phyloP scores from a whole-genome alignment of 1,140 invertebrate species.

The Drosophila pectinifera region DNA sequence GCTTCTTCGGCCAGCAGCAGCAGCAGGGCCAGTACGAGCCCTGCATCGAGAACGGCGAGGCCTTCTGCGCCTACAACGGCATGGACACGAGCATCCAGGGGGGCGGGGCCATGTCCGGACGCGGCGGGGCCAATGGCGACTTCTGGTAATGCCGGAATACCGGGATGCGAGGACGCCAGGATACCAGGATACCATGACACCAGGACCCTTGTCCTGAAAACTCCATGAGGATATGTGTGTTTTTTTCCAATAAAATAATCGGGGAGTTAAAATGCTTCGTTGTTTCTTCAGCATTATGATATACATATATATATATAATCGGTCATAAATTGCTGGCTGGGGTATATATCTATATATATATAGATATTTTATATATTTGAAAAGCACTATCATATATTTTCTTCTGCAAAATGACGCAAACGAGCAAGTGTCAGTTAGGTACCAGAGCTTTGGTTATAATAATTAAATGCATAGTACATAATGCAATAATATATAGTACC shows the following conservation, averaged over 20 bases:
- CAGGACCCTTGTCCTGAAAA: no score
- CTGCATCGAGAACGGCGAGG: slow-evolving; percentile 15
- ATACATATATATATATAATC: neutral
- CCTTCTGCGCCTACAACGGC: slow-evolving; percentile 29
- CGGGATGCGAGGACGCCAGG: no score
- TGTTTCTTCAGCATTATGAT: neutral
- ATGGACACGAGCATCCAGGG: neutral
- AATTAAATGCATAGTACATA: no score
- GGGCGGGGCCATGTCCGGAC: neutral
- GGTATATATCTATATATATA: neutral
- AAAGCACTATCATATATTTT: no score
- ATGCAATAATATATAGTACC: no score
- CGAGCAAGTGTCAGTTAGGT: no score
- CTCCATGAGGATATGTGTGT: neutral
- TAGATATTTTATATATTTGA: no score
- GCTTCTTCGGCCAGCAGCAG: neutral
- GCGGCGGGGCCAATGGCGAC: neutral
- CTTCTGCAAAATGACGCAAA: no score
- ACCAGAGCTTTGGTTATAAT: no score
- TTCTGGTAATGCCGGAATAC: slow-evolving; percentile 5
- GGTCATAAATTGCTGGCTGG: neutral
- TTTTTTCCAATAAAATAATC: slow-evolving; percentile 2
- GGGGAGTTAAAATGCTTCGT: neutral
- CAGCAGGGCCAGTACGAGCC: slow-evolving; percentile 9
- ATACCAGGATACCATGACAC: no score